phyloP scores from a whole-genome alignment of 2,113 vertebrate species.

The Atlantisia rogersi region DNA sequence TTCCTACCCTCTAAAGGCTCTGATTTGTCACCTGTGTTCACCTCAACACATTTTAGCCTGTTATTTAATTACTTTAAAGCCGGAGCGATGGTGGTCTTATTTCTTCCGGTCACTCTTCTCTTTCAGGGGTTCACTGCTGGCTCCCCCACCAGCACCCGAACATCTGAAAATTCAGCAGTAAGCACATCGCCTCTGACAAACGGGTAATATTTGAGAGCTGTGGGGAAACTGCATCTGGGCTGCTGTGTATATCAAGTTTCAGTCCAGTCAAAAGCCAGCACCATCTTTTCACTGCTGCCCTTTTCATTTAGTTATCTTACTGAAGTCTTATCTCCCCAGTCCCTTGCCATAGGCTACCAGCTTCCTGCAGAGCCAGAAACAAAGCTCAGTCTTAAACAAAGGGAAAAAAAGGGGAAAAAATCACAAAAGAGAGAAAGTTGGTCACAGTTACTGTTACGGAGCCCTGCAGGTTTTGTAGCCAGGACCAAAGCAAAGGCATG shows the following conservation, averaged over 20 bases:
- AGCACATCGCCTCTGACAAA: not conserved
- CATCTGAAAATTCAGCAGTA: not conserved
- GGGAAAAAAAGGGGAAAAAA: constrained; percentile 40
- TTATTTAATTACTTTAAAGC: constrained; percentile 3
- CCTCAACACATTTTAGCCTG: not conserved
- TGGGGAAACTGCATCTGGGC: constrained; percentile 35
- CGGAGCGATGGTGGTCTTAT: not conserved
- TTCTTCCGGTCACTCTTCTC: not conserved
- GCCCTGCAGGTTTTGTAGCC: constrained; percentile 41
- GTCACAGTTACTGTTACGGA: constrained; percentile 56
- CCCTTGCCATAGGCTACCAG: constrained; percentile 67
- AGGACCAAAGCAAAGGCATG: constrained; percentile 53
- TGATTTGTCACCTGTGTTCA: not conserved
- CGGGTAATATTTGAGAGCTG: not conserved
- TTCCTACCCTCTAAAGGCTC: not conserved
- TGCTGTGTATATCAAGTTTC: constrained; percentile 34
- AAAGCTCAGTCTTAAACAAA: constrained; percentile 68
- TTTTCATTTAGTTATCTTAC: constrained; percentile 67
- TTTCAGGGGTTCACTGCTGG: not conserved
- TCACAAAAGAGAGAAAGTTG: constrained; percentile 60
- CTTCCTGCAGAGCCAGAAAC: constrained; percentile 62
- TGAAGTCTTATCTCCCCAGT: constrained; percentile 66
- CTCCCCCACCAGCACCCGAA: not conserved
- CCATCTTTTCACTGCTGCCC: constrained; percentile 69
- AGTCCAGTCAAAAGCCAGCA: constrained; percentile 60